phyloP scores from a whole-genome alignment of 2,113 vertebrate genomes.

The Elachura formosa region DNA sequence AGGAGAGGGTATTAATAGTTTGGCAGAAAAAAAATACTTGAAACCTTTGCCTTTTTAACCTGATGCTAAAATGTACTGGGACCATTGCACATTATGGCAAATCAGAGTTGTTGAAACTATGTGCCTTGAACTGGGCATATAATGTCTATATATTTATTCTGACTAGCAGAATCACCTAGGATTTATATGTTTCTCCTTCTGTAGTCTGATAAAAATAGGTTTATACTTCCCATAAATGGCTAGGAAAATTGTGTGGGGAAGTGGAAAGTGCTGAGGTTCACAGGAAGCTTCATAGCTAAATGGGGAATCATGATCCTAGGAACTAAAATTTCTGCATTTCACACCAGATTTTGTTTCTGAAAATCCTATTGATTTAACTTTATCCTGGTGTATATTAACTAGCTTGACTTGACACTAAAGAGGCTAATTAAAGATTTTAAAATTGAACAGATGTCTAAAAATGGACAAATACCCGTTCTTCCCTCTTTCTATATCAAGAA shows the following conservation, averaged over 20 bases:
- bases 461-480: not conserved
- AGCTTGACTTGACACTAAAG: not conserved
- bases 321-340: not conserved
- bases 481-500: not conserved
- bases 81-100: not conserved
- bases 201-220: not conserved
- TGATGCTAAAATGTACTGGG: not conserved
- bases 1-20: not conserved
- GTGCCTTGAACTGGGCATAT: not conserved
- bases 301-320: not conserved
- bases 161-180: not conserved
- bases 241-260: not conserved
- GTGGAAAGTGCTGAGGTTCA: not conserved
- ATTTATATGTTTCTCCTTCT: not conserved
- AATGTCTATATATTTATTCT: not conserved
- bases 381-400: not conserved
- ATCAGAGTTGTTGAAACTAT: not conserved
- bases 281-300: not conserved
- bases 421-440: not conserved
- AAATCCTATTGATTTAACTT: not conserved
- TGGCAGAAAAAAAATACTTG: not conserved
- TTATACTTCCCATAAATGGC: not conserved
- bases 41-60: not conserved
- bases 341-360: not conserved
- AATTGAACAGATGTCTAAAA: not conserved